Evolutionary conservation across 2,888 invertebrate genomes (phyloP).

Genomic region (Lysandra coridon): DNA sequence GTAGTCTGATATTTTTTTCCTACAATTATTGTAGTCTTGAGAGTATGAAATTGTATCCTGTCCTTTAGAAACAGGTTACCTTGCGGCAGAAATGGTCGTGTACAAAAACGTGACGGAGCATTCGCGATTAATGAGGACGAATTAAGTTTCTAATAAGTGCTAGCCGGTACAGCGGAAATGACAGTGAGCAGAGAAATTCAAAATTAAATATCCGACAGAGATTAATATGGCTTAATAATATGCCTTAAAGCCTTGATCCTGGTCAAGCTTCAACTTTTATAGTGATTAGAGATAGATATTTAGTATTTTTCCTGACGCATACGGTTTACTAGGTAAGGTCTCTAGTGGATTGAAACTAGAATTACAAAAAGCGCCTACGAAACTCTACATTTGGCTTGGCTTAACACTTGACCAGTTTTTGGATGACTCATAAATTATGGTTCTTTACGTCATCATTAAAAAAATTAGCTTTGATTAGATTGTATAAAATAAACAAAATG

Average conservation of each 20-base stretch:
- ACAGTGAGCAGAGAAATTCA: neutral
- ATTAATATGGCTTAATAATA: neutral
- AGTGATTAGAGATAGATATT: neutral
- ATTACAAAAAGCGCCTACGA: neutral
- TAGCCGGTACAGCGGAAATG: slow-evolving; percentile 5
- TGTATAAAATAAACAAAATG: neutral
- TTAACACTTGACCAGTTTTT: neutral
- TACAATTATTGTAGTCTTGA: slow-evolving; percentile 6
- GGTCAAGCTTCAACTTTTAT: neutral
- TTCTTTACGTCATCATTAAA: too few species aligned
- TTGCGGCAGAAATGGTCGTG: slow-evolving; percentile 14
- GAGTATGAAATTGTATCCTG: slow-evolving; percentile 27
- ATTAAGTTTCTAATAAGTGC: slow-evolving; percentile 23
- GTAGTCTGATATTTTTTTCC: neutral
- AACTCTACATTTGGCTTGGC: neutral
- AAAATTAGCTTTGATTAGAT: neutral
- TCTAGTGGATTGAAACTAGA: neutral
- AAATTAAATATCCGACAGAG: neutral
- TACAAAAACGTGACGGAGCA: slow-evolving; percentile 23
- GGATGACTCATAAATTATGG: neutral
- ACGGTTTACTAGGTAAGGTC: neutral
- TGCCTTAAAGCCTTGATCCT: neutral
- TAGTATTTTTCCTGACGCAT: neutral
- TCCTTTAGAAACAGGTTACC: slow-evolving; percentile 27
- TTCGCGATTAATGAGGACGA: slow-evolving; percentile 25